Evolutionary conservation across 2,797 vertebrate genomes (phyloP), one percentile per base, ranked within the genome.

Genomic region (Mergus octosetaceus): DNA sequence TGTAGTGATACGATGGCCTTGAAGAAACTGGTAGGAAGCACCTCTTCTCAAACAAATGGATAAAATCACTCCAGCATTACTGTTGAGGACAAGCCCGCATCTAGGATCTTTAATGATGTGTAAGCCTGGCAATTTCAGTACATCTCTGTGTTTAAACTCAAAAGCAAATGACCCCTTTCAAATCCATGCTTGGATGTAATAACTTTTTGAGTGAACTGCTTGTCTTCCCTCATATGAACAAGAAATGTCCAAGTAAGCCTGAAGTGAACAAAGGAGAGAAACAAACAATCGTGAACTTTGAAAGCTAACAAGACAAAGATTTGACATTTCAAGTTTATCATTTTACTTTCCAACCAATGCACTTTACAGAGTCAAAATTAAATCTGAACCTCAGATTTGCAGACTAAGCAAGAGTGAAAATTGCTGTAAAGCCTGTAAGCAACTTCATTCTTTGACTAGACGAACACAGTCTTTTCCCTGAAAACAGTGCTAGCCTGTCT

Each of bases 401-500:
- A 65, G 82, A 4, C 17, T 9, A 4, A 85, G 79, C 66, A 73
- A 9, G 25, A 19, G 54, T 51, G 51, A 34, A 65, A 41, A 25
- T 47, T 39, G 7, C 2, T 30, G 9, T 10, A 38, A 49, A 22
- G 47, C 28, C 10, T 14, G 43, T 14, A 4, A 45, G 73, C 3
- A 20, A 9, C 65, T 25, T 58, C 0, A 0, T 70, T 65, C 41
- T 49, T 53, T 3, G 10, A 13, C 19, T 71, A 22, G 49, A 20
- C 24, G 49, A 85, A 45, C 32, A 6, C 27, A 36, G 30, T 9
- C 72, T 39, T 34, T 14, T 21, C 38, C 56, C 68, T 58, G 16
- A 21, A 34, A 41, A 3, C 51, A 49, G 34, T 66, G 22, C 65
- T 25, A 68, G 21, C 36, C 61, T 49, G 34, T 13, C 49, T 73